Conservation (phyloP, 2,888 invertebrate genomes). For the Parelbella ahira region DNA sequence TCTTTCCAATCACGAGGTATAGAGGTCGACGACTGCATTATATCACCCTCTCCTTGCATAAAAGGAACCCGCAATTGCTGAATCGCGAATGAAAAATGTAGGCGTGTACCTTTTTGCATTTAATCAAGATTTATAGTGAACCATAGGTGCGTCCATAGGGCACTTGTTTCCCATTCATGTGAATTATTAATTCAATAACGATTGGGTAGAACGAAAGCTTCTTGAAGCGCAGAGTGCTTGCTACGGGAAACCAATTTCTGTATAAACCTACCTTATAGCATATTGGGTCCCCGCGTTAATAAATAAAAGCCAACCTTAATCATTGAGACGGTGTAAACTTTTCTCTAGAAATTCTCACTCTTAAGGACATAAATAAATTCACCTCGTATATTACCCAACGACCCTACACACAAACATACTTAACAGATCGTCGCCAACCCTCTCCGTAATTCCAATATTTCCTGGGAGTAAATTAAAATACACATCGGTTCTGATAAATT, state of each 20-base stretch:
- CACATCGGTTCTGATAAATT: slow-evolving; percentile 5
- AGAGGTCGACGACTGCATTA: slow-evolving; percentile 1
- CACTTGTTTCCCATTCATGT: not conserved
- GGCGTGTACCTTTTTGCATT: slow-evolving; percentile 5
- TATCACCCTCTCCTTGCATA: slow-evolving; percentile 4
- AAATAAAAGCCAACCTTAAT: slow-evolving; percentile 21
- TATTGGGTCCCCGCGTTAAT: slow-evolving; percentile 13
- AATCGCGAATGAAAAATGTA: not conserved
- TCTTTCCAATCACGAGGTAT: slow-evolving; percentile 1
- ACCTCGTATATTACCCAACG: slow-evolving; percentile 24
- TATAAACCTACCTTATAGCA: slow-evolving; percentile 7
- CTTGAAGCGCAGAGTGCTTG: not conserved
- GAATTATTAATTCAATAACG: slow-evolving; percentile 18
- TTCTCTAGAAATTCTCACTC: slow-evolving; percentile 8
- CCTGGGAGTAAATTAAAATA: slow-evolving; percentile 6
- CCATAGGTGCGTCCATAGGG: slow-evolving; percentile 10
- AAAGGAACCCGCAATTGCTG: slow-evolving; percentile 9
- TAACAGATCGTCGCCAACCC: slow-evolving; percentile 16
- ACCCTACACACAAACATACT: slow-evolving; percentile 28
- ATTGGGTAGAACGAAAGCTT: slow-evolving; percentile 6
- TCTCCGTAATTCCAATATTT: slow-evolving; percentile 2
- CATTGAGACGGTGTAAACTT: slow-evolving; percentile 15
- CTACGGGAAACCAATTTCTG: not conserved
- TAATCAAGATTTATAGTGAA: slow-evolving; percentile 17
- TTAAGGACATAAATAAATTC: slow-evolving; percentile 28